Percentiles rank a stretch among this genome's conserved stretches.
Conservation (phyloP, 2,113 vertebrate genomes). For the Candoia aspera region DNA sequence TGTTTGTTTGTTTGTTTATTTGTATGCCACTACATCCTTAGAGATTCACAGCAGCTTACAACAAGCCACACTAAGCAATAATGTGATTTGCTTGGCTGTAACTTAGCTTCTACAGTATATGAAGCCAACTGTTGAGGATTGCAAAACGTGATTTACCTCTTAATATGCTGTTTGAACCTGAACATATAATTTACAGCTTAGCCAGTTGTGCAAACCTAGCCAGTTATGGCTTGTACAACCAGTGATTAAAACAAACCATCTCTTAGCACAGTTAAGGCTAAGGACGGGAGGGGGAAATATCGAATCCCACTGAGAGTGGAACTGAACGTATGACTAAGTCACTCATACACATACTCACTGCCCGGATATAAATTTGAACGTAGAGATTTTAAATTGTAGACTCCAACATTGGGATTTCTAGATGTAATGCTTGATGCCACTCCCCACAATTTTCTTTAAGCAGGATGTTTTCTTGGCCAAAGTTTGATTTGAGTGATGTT, state of each 20-base stretch:
- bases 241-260: not conserved
- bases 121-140: not conserved
- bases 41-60: not conserved
- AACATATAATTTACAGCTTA: not conserved
- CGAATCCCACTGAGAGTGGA: not conserved
- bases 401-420: not conserved
- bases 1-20: too few relatives aligned
- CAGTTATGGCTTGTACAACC: not conserved
- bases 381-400: not conserved
- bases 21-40: too few relatives aligned
- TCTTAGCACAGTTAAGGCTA: not conserved
- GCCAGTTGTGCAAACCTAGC: not conserved
- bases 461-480: not conserved
- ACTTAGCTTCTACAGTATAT: not conserved
- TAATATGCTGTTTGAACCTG: not conserved
- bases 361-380: not conserved
- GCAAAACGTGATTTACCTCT: not conserved
- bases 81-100: not conserved
- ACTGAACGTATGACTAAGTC: not conserved
- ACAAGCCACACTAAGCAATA: not conserved
- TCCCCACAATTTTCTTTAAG: not conserved
- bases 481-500: not conserved
- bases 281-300: not conserved
- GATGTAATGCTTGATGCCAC: too few relatives aligned
- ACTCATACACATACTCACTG: not conserved